phyloP scores from a whole-genome alignment of 2,888 invertebrate genomes.

The Poecilobothrus nobilitatus region DNA sequence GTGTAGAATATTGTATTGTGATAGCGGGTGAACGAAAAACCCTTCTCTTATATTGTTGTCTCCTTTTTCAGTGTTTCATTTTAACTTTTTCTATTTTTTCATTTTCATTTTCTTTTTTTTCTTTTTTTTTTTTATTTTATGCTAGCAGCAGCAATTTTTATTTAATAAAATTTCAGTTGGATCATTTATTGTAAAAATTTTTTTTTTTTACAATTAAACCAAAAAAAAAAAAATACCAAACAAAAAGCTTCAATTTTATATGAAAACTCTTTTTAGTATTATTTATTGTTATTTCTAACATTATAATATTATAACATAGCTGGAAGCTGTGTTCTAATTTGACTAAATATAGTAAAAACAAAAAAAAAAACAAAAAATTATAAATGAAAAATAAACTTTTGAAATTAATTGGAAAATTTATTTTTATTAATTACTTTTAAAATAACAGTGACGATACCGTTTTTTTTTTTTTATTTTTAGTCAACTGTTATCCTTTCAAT shows the following conservation, averaged over 20 bases:
- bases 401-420: no score
- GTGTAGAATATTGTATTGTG: no score
- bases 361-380: no score
- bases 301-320: neutral
- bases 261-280: neutral
- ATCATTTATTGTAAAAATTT: neutral
- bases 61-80: neutral
- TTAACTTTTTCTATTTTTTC: no score
- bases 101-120: no score
- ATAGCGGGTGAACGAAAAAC: no score
- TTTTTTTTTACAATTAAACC: neutral
- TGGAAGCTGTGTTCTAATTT: neutral
- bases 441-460: no score
- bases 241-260: neutral
- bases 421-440: no score
- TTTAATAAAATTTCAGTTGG: neutral
- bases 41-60: neutral
- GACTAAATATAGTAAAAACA: neutral
- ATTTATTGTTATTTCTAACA: neutral
- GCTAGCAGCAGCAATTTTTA: neutral
- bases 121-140: neutral
- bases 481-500: no score
- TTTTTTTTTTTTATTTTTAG: no score
- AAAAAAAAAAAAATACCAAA: no score
- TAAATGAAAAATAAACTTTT: no score